Conservation (phyloP, 2,888 invertebrate genomes). For the Neoaliturus tenellus region DNA sequence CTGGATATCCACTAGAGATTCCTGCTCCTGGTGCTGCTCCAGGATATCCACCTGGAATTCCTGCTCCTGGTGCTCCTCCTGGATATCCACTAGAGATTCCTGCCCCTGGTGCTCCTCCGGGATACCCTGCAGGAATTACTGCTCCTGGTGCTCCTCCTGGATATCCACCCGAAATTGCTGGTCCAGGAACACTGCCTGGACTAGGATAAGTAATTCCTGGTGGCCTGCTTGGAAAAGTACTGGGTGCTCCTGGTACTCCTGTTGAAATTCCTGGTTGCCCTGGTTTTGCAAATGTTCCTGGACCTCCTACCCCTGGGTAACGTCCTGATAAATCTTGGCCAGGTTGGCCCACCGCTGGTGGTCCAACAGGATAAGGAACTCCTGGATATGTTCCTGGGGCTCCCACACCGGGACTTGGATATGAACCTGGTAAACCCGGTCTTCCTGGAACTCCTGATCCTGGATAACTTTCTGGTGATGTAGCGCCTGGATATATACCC, state of each 20-base stretch:
- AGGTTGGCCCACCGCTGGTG: not conserved
- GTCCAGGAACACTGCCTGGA: not conserved
- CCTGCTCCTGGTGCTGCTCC: slow-evolving; percentile 63
- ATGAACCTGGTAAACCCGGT: slow-evolving; percentile 55
- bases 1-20: slow-evolving; percentile 61
- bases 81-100: slow-evolving; percentile 56
- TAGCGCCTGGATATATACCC: slow-evolving; percentile 60
- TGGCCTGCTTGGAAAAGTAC: slow-evolving; percentile 44
- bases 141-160: slow-evolving; percentile 59
- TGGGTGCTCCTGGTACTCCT: slow-evolving; percentile 45
- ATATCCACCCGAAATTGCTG: slow-evolving; percentile 45
- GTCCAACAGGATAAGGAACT: not conserved
- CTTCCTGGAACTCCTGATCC: slow-evolving; percentile 57
- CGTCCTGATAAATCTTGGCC: not conserved
- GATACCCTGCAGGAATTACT: slow-evolving; percentile 56
- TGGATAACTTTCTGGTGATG: slow-evolving; percentile 49
- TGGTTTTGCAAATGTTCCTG: slow-evolving; percentile 55
- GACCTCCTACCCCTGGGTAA: not conserved
- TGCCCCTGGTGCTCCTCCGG: slow-evolving; percentile 56
- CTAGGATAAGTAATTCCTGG: slow-evolving; percentile 50
- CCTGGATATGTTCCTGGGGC: slow-evolving; percentile 59
- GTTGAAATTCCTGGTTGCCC: slow-evolving; percentile 50
- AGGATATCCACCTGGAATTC: slow-evolving; percentile 58
- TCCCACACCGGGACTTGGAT: slow-evolving; percentile 56
- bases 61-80: slow-evolving; percentile 55